phyloP scores from a whole-genome alignment of 2,113 vertebrate genomes.

The Sander lucioperca region DNA sequence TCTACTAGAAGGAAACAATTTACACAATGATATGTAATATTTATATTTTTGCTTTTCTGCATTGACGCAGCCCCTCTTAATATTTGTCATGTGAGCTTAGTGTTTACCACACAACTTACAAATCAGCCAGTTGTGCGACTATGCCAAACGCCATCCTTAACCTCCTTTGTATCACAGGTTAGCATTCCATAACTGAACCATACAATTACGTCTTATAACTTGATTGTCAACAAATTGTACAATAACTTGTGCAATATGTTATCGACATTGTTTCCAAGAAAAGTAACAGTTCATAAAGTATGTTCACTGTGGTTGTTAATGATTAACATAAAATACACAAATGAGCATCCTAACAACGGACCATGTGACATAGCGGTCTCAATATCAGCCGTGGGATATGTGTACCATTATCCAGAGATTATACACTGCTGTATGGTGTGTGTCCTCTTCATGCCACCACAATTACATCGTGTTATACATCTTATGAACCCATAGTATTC shows the following conservation, averaged over 20 bases:
- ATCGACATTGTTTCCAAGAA: not conserved
- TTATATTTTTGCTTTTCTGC: not conserved
- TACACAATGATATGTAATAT: not conserved
- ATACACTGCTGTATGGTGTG: conserved; percentile 6
- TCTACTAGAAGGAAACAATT: not conserved
- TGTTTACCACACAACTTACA: not conserved
- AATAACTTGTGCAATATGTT: not conserved
- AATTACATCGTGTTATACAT: conserved; percentile 48
- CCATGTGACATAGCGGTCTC: not conserved
- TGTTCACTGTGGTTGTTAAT: not conserved
- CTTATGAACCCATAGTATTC: conserved; percentile 43
- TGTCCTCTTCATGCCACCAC: conserved; percentile 6
- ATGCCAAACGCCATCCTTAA: not conserved
- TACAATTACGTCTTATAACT: not conserved
- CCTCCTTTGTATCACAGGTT: not conserved
- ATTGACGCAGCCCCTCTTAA: not conserved
- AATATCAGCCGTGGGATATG: not conserved
- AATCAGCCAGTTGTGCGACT: not conserved
- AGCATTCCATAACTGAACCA: not conserved
- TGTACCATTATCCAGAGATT: conserved; percentile 3
- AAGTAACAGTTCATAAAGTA: not conserved
- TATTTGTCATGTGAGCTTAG: not conserved
- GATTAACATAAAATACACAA: not conserved
- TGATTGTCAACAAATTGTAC: not conserved
- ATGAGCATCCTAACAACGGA: not conserved